Evolutionary conservation across 2,888 invertebrate species (phyloP), one percentile per base, ranked within the genome.

Genomic region (Drosophila sordidula): DNA sequence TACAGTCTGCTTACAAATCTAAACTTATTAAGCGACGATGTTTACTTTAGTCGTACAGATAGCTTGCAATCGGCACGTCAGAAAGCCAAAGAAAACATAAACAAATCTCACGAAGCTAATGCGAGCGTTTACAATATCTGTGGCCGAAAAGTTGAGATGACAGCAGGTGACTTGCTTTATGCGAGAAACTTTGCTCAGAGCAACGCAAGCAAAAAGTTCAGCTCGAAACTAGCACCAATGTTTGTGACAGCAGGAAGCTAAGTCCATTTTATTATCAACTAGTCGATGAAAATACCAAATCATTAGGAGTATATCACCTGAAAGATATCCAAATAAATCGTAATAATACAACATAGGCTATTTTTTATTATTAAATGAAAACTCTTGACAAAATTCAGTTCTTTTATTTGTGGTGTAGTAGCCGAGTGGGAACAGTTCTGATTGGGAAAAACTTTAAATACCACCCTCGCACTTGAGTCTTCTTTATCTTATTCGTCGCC

Each of bases 121-220:
- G 44, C 44, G 2, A 46, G n/a, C 4, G 11, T 5, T 12, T 32
- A 46, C 4, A 46, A 46, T 46, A 4, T 46, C 14, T 29, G 46
- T 9, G 16, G 29, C 29, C 46, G 29, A 32, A 29, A 25, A 11
- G 22, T 44, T 1, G 2, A 6, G 2, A n/a, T 46, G 3, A 46
- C 14, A 46, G 26, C n/a, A 29, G 16, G 29, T 4, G 46, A 46
- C 4, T 29, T 9, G 11, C 29, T 32, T 6, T 46, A 12, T 46
- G 46, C 16, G 4, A n/a, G 46, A 26, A 46, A 26, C 26, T 45
- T 26, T 45, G 2, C 22, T 4, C 45, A 45, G 8, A 46, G 46
- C 6, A 46, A 29, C 6, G 46, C 26, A 2, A 16, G 25, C 25
- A 46, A 29, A 46, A 46, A 25, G 29, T 46, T 46, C 5, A 29